phyloP scores from a whole-genome alignment of 1,140 invertebrate genomes.

The Idris sp. region DNA sequence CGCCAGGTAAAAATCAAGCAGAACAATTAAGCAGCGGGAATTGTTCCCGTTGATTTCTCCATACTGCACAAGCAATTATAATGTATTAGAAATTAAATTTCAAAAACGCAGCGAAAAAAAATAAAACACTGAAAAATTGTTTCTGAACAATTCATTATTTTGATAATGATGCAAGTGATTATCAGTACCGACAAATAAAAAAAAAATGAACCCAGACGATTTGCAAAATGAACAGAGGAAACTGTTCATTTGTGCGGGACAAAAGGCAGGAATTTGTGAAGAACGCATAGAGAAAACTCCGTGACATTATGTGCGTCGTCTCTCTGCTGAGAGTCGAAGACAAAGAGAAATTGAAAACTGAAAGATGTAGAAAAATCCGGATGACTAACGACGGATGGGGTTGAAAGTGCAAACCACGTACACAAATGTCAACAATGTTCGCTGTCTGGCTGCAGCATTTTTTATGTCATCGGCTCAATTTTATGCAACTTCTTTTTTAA shows the following conservation, averaged over 20 bases:
- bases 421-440: slow-evolving; percentile 72
- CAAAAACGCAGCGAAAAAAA: too few relatives aligned
- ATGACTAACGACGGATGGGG: slow-evolving; percentile 66
- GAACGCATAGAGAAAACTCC: slow-evolving; percentile 52
- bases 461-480: too few relatives aligned
- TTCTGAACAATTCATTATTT: too few relatives aligned
- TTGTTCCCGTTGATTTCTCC: too few relatives aligned
- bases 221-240: slow-evolving; percentile 16
- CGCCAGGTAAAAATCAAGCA: slow-evolving; percentile 17
- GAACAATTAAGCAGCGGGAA: slow-evolving; percentile 43
- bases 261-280: slow-evolving; percentile 72
- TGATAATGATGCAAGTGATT: slow-evolving; percentile 13
- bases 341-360: slow-evolving; percentile 37
- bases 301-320: slow-evolving; percentile 61
- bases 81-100: too few relatives aligned
- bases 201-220: too few relatives aligned
- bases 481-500: too few relatives aligned
- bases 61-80: too few relatives aligned
- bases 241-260: slow-evolving; percentile 31
- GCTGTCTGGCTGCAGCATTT: too few relatives aligned
- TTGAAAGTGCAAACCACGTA: slow-evolving; percentile 64
- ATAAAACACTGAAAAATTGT: too few relatives aligned
- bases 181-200: slow-evolving; percentile 23
- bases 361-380: slow-evolving; percentile 52
- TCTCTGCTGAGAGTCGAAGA: slow-evolving; percentile 33